Evolutionary conservation across 2,113 vertebrate genomes (phyloP), one percentile per base, ranked within the genome.

Genomic region (Scatophagus argus): DNA sequence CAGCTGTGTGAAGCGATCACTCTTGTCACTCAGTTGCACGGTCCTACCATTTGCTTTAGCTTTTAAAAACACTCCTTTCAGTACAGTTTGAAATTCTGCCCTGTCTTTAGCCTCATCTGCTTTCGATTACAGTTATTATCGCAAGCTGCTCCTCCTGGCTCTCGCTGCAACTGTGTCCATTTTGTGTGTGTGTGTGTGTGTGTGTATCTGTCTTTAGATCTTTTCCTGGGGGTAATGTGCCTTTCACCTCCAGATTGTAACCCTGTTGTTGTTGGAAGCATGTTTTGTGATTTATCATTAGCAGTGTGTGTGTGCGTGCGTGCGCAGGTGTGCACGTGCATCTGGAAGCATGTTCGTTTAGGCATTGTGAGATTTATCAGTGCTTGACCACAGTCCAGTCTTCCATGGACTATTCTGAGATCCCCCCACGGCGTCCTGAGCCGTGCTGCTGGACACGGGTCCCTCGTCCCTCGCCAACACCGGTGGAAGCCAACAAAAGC

Each of bases 51-150:
- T 89, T 87, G 77, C 82, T 83, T 81, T 63, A 75, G 77, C 79
- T 69, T 85, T 85, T 65, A 61, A 89, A 92, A 91, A 88, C 74
- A 79, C 69, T 85, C 74, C 76, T 83, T 77, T 87, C 55, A 39
- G 87, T 84, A 74, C 78, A 79, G 77, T 87, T 76, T 19, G 27
- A 82, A 79, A 86, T 77, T 76, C 79, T 66, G 36, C 88, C 74
- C 85, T 63, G 85, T 83, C 67, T 92, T 85, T 81, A 86, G 79
- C 79, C 89, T 65, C 8, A 79, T 82, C 85, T 91, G 89, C 75
- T 90, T 90, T 88, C 81, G 87, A 92, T 95, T 93, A 93, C 89
- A 82, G 92, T 93, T 90, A 89, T 94, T 94, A 93, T 92, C 91
- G 81, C 88, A 87, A 92, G 91, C 91, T 87, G 82, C 90, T 91